Evolutionary conservation across 2,888 invertebrate genomes (phyloP), one percentile per base, ranked within the genome.

Genomic region (Drosophila peninsularis): DNA sequence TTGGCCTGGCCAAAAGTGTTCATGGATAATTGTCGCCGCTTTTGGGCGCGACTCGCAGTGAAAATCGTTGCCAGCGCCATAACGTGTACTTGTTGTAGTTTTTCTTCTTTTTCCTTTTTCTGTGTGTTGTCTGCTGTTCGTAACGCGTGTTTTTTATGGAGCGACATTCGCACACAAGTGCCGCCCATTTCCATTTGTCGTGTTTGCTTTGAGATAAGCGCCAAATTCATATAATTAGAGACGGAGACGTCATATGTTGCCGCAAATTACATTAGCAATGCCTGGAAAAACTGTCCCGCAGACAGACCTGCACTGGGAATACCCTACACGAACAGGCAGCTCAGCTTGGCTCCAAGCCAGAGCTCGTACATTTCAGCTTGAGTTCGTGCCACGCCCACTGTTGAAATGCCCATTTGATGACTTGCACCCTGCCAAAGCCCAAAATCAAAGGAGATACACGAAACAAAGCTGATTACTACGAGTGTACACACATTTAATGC

Each of bases 181-280:
- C 66, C 88, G 85, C 85, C 85, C 72, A 77, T 74, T 77, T 71
- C 68, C 78, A 84, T 79, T 85, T 83, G 80, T 67, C 78, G 69
- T 78, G 83, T 80, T 88, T 80, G 70, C 82, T 69, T 72, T 61
- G 70, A 80, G 86, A 88, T 88, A 88, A 85, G 86, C 88, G 69
- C 71, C 71, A 85, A 85, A 88, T 80, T 88, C 83, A 75, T 80
- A 82, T 88, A 86, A 88, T 88, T 84, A 83, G 84, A 72, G 72
- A 69, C 76, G 74, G 84, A 72, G 72, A 69, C 76, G 74, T 82
- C 87, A 83, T 70, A 77, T 88, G 77, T 77, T 80, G 80, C 71
- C 80, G 75, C 63, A 75, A 80, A 75, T 75, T 82, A 75, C 83
- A 83, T 75, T 82, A 73, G 78, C 65, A 56, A 54, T 32, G 67